Evolutionary conservation across 2,888 invertebrate genomes (phyloP), one percentile per base, ranked within the genome.

Genomic region (Pyrgus malvae): DNA sequence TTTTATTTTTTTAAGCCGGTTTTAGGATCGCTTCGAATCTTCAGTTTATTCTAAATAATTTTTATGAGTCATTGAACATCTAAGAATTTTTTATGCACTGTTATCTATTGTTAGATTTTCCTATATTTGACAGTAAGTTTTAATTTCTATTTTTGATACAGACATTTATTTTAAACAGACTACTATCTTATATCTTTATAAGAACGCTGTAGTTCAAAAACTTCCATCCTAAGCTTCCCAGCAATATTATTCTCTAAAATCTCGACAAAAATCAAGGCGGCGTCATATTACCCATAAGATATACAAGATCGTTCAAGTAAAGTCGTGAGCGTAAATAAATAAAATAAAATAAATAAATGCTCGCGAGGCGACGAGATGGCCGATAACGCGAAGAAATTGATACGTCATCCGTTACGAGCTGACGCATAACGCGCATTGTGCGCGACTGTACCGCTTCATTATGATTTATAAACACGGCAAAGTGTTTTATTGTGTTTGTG

Each of bases 381-480:
- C 38, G 51, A 54, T 59, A 54, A 53, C 53, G 54, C 54, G 63
- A 60, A 60, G 70, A 70, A 72, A 74, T 72, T 72, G 72, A 74
- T 72, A 74, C 68, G 70, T 72, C 66, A 72, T 65, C 59, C 66
- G 64, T 63, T 66, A 63, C 66, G 56, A 58, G 65, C 58, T 59
- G 59, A 64, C 63, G 65, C 66, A 64, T 66, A 63, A 64, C 63
- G 64, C 63, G 66, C 66, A 64, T 67, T 66, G 67, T 65, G 59
- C 63, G 51, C 62, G 63, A 61, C 58, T 57, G 61, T 62, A 60
- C 60, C 56, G 61, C 60, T 63, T 64, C 61, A 61, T 66, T 65
- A 69, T 68, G 66, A 67, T 69, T 68, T 69, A 67, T 61, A 56
- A 35, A 53, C 51, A 53, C 44, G 37, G 38, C 37, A 19, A 21